Evolutionary conservation across 2,888 invertebrate genomes (phyloP).

Genomic region (Cepaea hortensis): DNA sequence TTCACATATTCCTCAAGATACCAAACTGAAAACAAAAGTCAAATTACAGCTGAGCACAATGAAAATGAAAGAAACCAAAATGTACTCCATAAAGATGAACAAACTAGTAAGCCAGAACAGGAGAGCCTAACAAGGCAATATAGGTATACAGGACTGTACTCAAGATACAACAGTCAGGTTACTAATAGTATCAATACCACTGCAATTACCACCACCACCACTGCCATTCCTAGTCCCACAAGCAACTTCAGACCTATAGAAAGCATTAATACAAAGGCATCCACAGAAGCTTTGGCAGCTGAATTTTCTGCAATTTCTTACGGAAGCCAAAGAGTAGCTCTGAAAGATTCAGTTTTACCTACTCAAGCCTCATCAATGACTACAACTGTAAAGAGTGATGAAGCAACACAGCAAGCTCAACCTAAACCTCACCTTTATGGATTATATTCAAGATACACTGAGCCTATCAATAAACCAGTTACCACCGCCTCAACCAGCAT

Average conservation of each 20-base stretch:
- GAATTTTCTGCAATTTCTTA: neutral
- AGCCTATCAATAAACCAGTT: neutral
- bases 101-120: no score
- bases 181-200: neutral
- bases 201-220: neutral
- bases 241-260: neutral
- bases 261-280: neutral
- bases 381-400: neutral
- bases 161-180: neutral
- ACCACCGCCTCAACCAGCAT: neutral
- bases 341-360: no score
- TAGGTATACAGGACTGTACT: no score
- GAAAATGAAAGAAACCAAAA: no score
- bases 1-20: neutral
- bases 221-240: neutral
- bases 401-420: neutral
- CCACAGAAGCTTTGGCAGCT: no score
- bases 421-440: neutral
- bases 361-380: no score
- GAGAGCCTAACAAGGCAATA: no score
- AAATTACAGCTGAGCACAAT: no score
- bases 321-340: neutral
- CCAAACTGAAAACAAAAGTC: no score
- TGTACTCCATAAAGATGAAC: no score
- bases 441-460: neutral